These are phyloP conservation scores for Dolichomitus sp. DNA, from an alignment of 2,888 invertebrate species.

Conservation along the genomic window DNA sequence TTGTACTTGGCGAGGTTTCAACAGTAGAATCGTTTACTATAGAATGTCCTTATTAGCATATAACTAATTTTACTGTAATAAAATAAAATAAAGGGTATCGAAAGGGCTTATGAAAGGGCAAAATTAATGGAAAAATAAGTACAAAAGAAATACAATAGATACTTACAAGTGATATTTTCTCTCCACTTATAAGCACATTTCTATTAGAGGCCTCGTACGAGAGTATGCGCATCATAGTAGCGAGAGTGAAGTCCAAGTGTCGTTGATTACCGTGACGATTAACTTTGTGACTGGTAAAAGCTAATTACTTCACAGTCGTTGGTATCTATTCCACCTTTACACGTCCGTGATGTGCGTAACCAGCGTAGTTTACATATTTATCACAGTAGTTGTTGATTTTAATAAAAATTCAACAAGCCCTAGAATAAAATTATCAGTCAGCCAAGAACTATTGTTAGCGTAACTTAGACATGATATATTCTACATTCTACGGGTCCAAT, in stretches of 20 bases:
- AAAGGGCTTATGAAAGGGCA: neutral
- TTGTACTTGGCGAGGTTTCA: no score
- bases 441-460: neutral
- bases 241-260: constrained; percentile 54
- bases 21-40: no score
- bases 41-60: no score
- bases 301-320: constrained; percentile 62
- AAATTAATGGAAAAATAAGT: neutral
- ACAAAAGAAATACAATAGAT: neutral
- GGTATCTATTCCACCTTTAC: constrained; percentile 42
- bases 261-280: constrained; percentile 63
- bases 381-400: neutral
- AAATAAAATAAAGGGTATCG: neutral
- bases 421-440: neutral
- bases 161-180: neutral
- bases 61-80: no score
- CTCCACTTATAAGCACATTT: constrained; percentile 29
- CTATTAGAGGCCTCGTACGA: constrained; percentile 23
- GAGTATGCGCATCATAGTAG: constrained; percentile 20
- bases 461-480: neutral
- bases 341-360: constrained; percentile 6
- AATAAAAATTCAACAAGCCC: neutral
- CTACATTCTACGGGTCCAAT: no score
- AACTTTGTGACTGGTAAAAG: constrained; percentile 48
- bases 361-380: constrained; percentile 31